Percentiles rank a stretch among this genome's conserved stretches.
These are phyloP conservation scores for Chaetodon trifasciatus DNA, from an alignment of 2,797 vertebrate genomes.

Conservation along the genomic window DNA sequence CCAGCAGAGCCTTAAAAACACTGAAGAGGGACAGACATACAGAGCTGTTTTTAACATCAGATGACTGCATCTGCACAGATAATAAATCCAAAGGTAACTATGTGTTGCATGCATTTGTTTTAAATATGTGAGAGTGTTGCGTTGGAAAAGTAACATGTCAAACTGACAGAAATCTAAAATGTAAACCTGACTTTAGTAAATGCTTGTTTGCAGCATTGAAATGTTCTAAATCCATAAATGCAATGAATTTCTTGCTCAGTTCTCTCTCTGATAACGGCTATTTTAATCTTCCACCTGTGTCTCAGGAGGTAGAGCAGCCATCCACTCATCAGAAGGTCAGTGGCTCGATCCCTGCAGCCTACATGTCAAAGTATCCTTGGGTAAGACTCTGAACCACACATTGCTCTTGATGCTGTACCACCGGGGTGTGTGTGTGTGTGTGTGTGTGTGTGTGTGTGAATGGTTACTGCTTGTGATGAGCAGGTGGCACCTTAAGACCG, in stretches of 20 bases:
- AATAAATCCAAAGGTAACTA: neutral
- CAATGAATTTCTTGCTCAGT: neutral
- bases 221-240: neutral
- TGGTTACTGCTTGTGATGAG: no score
- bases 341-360: no score
- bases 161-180: neutral
- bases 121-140: neutral
- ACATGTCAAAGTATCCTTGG: no score
- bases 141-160: neutral
- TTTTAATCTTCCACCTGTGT: no score
- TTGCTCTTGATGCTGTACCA: no score
- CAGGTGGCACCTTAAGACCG: no score
- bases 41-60: neutral
- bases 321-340: no score
- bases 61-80: constrained; percentile 4
- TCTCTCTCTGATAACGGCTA: neutral
- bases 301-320: no score
- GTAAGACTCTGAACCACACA: no score
- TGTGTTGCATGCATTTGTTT: neutral
- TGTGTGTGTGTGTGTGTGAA: no score
- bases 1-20: no score
- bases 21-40: neutral
- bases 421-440: no score
- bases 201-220: neutral
- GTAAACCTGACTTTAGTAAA: neutral